phyloP scores from a whole-genome alignment of 2,888 invertebrate species.

The Dendrolimus houi region DNA sequence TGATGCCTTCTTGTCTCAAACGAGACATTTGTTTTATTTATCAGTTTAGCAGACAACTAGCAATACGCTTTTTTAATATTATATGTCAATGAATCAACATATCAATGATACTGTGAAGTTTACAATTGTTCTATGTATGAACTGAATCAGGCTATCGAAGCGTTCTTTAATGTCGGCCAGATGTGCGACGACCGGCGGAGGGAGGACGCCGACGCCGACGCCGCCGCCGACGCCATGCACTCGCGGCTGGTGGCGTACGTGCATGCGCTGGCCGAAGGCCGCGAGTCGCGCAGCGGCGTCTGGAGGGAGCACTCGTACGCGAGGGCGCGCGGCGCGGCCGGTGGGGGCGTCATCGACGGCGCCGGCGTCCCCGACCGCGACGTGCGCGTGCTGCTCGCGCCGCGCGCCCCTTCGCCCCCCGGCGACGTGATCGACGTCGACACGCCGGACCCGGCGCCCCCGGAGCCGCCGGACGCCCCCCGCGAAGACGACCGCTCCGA shows the following conservation, averaged over 20 bases:
- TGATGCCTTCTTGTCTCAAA: too few species aligned
- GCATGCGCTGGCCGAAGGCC: slow-evolving; percentile 29
- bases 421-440: slow-evolving; percentile 14
- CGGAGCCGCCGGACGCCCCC: slow-evolving; percentile 11
- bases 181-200: slow-evolving; percentile 1
- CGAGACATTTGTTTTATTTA: too few species aligned
- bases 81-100: too few species aligned
- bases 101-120: background rate
- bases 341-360: slow-evolving; percentile 10
- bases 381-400: slow-evolving; percentile 6
- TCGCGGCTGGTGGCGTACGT: slow-evolving; percentile 54
- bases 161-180: background rate
- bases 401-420: slow-evolving; percentile 14
- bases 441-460: slow-evolving; percentile 11
- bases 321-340: slow-evolving; percentile 28
- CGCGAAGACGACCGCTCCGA: slow-evolving; percentile 5
- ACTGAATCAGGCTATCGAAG: background rate
- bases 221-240: slow-evolving; percentile 29
- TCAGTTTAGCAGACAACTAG: too few species aligned
- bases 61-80: too few species aligned
- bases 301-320: slow-evolving; percentile 16
- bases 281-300: slow-evolving; percentile 19
- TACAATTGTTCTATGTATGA: background rate
- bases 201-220: background rate
- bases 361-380: slow-evolving; percentile 3